Base-by-base conservation (phyloP, 2,888 invertebrate genomes). In the Macrostomum cliftonense region DNA sequence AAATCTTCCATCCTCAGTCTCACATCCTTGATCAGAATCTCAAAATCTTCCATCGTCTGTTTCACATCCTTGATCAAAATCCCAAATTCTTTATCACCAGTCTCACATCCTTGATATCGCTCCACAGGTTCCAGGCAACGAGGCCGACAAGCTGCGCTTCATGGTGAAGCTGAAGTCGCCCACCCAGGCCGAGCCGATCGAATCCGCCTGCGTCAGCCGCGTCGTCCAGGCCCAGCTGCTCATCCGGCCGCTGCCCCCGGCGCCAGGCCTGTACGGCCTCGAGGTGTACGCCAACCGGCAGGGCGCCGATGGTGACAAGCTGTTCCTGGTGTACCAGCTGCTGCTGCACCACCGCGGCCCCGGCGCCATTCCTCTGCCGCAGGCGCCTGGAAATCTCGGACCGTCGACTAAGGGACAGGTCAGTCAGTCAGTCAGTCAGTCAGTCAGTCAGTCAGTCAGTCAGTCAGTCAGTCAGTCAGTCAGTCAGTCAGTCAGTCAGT, bases 221-320 rank as follows among this genome's bases (percentile, higher is more conserved):
- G 60, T 61, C 37, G 68, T 68, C 9, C 63, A 61, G 28, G 63
- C 66, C 46, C 61, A 66, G 7, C 67, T 64, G 4, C 63, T 67
- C 49, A 67, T 70, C 58, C 64, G 62, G 43, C 57, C 67, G 47
- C 64, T 63, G 5, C 62, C 65, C 5, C 68, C 70, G 1, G 52
- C 55, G 12, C 52, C 58, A 16, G 69, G 69, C 13, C 68, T 69
- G 53, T 70, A 68, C 52, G 68, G 68, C 19, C 58, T 70, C 45
- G 68, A 70, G 55, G 58, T 70, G 36, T 70, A 69, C 47, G 68
- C 67, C 39, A 70, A 70, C 52, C 67, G 69, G 50, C 68, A 68
- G 0, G 59, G 61, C 2, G 57, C 61, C 48, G 68, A 70, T 54
- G 69, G 64, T 0, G 62, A 63, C 54, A 64, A 67, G 1, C 56